A percentile compares a stretch with the other conserved stretches of the same genome.
Conservation (phyloP, 1,140 invertebrate genomes). For the Dinoponera quadriceps region DNA sequence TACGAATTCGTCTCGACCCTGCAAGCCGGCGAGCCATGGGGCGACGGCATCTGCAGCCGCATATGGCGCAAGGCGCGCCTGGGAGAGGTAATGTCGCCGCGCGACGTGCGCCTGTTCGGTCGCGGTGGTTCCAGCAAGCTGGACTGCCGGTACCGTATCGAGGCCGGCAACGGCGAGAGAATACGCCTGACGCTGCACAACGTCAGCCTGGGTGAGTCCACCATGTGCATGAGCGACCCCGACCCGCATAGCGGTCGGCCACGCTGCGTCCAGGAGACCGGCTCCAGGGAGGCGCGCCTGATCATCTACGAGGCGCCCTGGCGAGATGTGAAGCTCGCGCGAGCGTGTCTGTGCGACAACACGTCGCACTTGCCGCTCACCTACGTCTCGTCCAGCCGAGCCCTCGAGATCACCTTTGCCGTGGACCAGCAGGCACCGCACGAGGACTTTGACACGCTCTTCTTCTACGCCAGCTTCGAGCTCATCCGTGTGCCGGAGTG, state of each 20-base stretch:
- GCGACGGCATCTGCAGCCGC: slow-evolving; percentile 86
- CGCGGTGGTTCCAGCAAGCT: slow-evolving; percentile 90
- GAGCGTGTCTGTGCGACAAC: slow-evolving; percentile 91
- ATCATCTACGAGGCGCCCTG: slow-evolving; percentile 89
- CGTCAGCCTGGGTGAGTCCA: slow-evolving; percentile 89
- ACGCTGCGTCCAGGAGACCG: slow-evolving; percentile 86
- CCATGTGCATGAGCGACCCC: slow-evolving; percentile 89
- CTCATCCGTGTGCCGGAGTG: slow-evolving; percentile 88
- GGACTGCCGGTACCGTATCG: slow-evolving; percentile 91
- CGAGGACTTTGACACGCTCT: slow-evolving; percentile 90
- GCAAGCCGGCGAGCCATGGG: slow-evolving; percentile 90
- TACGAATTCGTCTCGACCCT: slow-evolving; percentile 95
- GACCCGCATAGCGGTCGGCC: slow-evolving; percentile 90
- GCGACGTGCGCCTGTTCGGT: slow-evolving; percentile 92
- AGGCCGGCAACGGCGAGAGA: slow-evolving; percentile 88
- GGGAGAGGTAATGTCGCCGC: slow-evolving; percentile 89
- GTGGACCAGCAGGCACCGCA: slow-evolving; percentile 88
- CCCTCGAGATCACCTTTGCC: slow-evolving; percentile 88
- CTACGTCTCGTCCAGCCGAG: slow-evolving; percentile 88
- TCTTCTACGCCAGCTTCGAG: slow-evolving; percentile 90
- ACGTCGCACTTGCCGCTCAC: slow-evolving; percentile 87
- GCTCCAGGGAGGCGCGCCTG: slow-evolving; percentile 87
- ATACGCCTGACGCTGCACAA: slow-evolving; percentile 90
- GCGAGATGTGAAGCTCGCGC: slow-evolving; percentile 87
- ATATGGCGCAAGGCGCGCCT: slow-evolving; percentile 86